These are phyloP conservation scores for Lobophora halterata DNA, from an alignment of 2,888 invertebrate species.

Conservation along the genomic window DNA sequence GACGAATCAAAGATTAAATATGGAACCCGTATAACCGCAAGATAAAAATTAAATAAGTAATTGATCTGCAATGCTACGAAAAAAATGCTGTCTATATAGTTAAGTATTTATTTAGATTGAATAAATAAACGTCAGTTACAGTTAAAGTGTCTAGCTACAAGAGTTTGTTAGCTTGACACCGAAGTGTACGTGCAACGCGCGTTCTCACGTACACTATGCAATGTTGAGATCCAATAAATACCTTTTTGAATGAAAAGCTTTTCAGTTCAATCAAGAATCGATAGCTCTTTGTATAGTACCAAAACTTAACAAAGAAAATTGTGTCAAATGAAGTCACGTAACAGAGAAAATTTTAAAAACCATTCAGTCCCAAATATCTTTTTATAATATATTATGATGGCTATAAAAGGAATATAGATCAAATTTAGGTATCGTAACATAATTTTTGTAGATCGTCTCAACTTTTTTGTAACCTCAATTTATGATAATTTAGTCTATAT, in stretches of 20 bases:
- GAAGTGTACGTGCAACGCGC: conserved; percentile 25
- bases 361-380: no score
- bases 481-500: no score
- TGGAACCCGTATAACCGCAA: conserved; percentile 4
- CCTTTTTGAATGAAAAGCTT: conserved; percentile 19
- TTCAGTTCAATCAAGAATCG: conserved; percentile 16
- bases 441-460: no score
- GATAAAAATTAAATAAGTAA: conserved; percentile 8
- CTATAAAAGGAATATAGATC: no score
- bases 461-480: no score
- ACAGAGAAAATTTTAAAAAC: no score
- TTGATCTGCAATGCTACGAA: conserved; percentile 9
- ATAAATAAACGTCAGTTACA: conserved; percentile 33
- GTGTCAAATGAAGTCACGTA: conserved; percentile 15
- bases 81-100: conserved; percentile 14
- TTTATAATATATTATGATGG: no score
- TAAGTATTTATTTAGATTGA: conserved; percentile 30
- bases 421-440: not conserved
- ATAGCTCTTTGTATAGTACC: conserved; percentile 15
- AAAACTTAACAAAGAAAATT: conserved; percentile 9
- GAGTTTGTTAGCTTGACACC: conserved; percentile 17
- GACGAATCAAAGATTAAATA: conserved; percentile 13
- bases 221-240: conserved; percentile 12
- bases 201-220: conserved; percentile 27
- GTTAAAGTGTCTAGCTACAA: conserved; percentile 30